A percentile compares a stretch with the other conserved stretches of the same genome.
Evolutionary conservation across 2,797 vertebrate species (phyloP).

Genomic region (Sebastes dallii): DNA sequence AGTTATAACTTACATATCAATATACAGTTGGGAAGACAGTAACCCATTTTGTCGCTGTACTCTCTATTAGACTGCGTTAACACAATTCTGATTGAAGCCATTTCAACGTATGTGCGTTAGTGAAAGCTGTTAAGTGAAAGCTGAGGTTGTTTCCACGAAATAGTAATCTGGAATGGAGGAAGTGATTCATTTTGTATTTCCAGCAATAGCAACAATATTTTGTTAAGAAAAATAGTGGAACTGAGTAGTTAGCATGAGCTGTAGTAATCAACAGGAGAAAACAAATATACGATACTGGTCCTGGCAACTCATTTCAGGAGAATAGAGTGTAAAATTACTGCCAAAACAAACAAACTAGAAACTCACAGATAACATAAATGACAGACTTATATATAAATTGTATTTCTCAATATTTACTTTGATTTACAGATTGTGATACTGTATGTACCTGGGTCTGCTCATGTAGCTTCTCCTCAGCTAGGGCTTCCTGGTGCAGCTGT

Average conservation of each 20-base stretch:
- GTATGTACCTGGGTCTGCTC: conserved; percentile 50
- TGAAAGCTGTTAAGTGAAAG: background rate
- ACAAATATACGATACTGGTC: background rate
- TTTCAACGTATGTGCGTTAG: background rate
- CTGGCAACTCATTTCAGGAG: background rate
- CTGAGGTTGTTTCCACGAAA: background rate
- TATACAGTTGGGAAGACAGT: background rate
- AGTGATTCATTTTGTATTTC: conserved; percentile 1
- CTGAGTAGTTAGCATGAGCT: background rate
- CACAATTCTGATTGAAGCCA: background rate
- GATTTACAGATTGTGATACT: background rate
- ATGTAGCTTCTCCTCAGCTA: conserved; percentile 24
- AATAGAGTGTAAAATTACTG: background rate
- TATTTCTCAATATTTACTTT: background rate
- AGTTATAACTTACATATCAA: conserved; percentile 1
- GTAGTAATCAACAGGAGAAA: background rate
- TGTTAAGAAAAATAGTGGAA: conserved; percentile 10
- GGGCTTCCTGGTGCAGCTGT: conserved; percentile 50
- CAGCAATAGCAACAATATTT: background rate
- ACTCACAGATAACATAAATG: background rate
- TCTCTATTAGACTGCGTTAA: background rate
- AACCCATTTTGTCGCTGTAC: background rate
- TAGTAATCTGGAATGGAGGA: background rate
- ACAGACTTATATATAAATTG: background rate
- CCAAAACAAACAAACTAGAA: background rate